phyloP scores from a whole-genome alignment of 2,113 vertebrate species.

The Panthera uncia region DNA sequence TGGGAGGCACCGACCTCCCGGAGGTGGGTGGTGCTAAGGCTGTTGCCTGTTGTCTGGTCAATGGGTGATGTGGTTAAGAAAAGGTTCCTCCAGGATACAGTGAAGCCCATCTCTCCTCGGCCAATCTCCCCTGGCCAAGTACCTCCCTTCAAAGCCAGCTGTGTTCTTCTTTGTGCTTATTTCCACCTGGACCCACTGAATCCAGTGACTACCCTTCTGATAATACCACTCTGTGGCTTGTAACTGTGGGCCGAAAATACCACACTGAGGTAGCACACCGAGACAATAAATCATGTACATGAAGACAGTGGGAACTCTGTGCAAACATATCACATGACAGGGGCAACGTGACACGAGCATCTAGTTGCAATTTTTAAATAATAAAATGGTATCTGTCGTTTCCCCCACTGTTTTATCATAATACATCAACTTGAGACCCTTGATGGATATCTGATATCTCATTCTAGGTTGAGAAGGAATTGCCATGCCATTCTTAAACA shows the following conservation, averaged over 20 bases:
- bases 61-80: neutral
- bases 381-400: neutral
- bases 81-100: neutral
- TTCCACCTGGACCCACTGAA: slow-evolving; percentile 37
- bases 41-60: neutral
- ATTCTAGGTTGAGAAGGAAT: slow-evolving; percentile 30
- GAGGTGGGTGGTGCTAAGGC: neutral
- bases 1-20: neutral
- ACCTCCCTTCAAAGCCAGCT: neutral
- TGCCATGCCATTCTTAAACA: slow-evolving; percentile 25
- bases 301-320: neutral
- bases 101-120: neutral
- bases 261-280: neutral
- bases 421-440: neutral
- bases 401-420: neutral
- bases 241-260: neutral
- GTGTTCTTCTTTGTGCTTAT: slow-evolving; percentile 12
- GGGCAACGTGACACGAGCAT: neutral
- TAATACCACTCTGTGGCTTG: slow-evolving; percentile 41
- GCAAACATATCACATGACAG: neutral
- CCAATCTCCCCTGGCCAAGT: neutral
- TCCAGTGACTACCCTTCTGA: neutral
- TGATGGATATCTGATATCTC: slow-evolving; percentile 43
- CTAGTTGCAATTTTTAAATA: neutral
- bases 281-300: neutral